Evolutionary conservation across 2,888 invertebrate species (phyloP).

Genomic region (Lordiphosa fenestrarum): DNA sequence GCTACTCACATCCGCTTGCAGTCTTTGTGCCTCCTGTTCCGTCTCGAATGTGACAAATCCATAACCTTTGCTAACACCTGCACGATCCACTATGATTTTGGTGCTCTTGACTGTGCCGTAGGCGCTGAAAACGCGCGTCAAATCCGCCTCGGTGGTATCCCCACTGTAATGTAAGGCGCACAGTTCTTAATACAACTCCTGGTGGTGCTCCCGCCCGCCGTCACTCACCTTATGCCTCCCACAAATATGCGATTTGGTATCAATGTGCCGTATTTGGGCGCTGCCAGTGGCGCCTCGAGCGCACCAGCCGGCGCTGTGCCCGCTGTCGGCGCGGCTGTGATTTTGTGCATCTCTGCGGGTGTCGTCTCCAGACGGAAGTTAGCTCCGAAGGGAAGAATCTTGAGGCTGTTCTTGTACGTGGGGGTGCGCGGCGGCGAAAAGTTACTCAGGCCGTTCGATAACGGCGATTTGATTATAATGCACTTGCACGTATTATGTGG

Average conservation of each 20-base stretch:
- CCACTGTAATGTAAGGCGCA: conserved; percentile 79
- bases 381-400: conserved; percentile 77
- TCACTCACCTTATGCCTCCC: conserved; percentile 90
- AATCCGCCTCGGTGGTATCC: conserved; percentile 94
- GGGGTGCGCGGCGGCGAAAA: conserved; percentile 32
- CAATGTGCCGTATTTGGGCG: conserved; percentile 88
- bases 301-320: conserved; percentile 74
- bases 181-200: background rate
- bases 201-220: background rate
- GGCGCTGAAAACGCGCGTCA: conserved; percentile 94
- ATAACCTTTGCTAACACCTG: conserved; percentile 92
- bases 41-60: conserved; percentile 92
- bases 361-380: conserved; percentile 77
- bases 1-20: conserved; percentile 85
- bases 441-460: conserved; percentile 4
- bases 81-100: conserved; percentile 96
- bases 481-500: conserved; percentile 9
- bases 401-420: conserved; percentile 59
- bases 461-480: conserved; percentile 4
- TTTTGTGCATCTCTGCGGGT: conserved; percentile 78
- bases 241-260: conserved; percentile 98
- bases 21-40: conserved; percentile 90
- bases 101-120: conserved; percentile 95
- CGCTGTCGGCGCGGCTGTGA: conserved; percentile 76
- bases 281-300: conserved; percentile 80